A percentile compares a stretch with the other conserved stretches of the same genome.
phyloP scores from a whole-genome alignment of 2,888 invertebrate species.

The Clivina fossor region DNA sequence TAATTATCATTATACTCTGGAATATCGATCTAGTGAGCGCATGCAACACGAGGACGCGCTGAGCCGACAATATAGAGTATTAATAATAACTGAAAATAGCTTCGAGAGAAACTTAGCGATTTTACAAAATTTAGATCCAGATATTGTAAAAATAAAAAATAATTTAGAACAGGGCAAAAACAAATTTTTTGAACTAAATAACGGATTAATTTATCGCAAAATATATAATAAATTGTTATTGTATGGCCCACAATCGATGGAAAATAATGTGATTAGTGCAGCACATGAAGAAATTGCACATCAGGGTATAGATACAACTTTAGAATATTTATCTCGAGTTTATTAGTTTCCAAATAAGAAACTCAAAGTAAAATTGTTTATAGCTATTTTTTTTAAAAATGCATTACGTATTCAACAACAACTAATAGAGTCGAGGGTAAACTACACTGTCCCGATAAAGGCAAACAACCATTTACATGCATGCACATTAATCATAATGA shows the following conservation, averaged over 20 bases:
- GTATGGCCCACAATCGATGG: conserved; percentile 13
- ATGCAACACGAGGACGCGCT: neutral
- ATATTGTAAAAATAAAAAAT: neutral
- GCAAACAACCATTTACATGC: conserved; percentile 33
- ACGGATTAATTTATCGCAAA: neutral
- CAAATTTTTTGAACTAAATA: neutral
- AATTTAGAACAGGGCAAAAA: neutral
- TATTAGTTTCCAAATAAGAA: conserved; percentile 36
- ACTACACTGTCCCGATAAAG: conserved; percentile 35
- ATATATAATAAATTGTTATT: neutral
- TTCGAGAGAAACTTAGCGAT: neutral
- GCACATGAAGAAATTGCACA: conserved; percentile 39
- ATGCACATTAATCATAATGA: conserved; percentile 35
- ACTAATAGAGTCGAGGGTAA: conserved; percentile 30
- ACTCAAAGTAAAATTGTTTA: conserved; percentile 15
- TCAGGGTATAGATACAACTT: conserved; percentile 35
- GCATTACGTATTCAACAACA: conserved; percentile 29
- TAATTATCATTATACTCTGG: neutral
- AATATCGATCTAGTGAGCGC: neutral
- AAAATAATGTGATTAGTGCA: conserved; percentile 6
- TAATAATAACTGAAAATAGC: neutral
- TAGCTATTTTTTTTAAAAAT: conserved; percentile 38
- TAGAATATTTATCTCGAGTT: conserved; percentile 17
- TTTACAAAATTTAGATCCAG: neutral
- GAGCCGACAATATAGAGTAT: neutral